Percentiles rank a stretch among this genome's conserved stretches.
phyloP scores from a whole-genome alignment of 2,797 vertebrate genomes.

The Gadopsis marmoratus region DNA sequence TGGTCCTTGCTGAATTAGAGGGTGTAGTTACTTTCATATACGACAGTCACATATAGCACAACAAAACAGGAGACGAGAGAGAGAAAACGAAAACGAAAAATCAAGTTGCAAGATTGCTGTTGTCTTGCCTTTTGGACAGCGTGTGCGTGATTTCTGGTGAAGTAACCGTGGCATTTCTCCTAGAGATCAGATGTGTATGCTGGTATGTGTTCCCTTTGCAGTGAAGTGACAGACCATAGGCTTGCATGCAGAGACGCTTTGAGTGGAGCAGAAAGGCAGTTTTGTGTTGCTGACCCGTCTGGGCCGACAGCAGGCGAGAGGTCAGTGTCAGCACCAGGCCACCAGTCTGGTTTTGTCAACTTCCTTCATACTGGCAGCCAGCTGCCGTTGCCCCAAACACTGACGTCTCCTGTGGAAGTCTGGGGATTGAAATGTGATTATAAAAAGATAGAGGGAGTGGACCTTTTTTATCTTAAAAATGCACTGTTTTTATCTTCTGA shows the following conservation, averaged over 20 bases:
- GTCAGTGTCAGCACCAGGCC: slow-evolving; percentile 80
- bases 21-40: background rate
- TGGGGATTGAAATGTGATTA: slow-evolving; percentile 19
- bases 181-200: background rate
- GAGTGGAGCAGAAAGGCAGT: slow-evolving; percentile 56
- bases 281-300: slow-evolving; percentile 74
- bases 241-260: slow-evolving; percentile 1
- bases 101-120: no score
- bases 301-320: slow-evolving; percentile 70
- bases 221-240: background rate
- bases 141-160: background rate
- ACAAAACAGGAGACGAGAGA: background rate
- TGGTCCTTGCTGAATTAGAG: no score
- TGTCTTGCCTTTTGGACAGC: background rate
- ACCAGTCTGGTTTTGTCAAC: slow-evolving; percentile 70
- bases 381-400: slow-evolving; percentile 72
- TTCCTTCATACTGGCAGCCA: slow-evolving; percentile 73
- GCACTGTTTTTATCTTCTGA: background rate
- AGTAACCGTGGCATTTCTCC: background rate
- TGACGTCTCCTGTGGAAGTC: slow-evolving; percentile 28
- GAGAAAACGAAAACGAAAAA: background rate
- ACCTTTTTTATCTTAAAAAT: background rate
- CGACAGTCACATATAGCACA: background rate
- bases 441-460: background rate
- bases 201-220: slow-evolving; percentile 7